phyloP scores from a whole-genome alignment of 2,113 vertebrate species.

The Chelonoidis abingdonii region DNA sequence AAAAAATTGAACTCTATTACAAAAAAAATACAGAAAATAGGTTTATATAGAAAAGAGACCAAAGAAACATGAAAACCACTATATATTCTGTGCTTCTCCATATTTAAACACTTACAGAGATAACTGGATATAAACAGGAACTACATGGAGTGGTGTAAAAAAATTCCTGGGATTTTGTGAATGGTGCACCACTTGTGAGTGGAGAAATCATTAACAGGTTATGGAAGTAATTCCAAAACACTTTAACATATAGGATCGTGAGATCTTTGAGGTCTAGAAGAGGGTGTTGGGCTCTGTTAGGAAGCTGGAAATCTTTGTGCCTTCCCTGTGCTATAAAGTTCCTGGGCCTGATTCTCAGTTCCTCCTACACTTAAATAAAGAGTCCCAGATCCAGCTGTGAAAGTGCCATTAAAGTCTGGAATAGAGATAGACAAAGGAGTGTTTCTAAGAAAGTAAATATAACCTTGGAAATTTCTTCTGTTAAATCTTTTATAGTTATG shows the following conservation, averaged over 20 bases:
- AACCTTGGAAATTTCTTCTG: not conserved
- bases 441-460: not conserved
- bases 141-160: not conserved
- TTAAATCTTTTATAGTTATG: not conserved
- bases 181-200: not conserved
- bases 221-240: not conserved
- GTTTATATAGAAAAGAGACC: not conserved
- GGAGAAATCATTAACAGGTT: not conserved
- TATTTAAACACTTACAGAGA: not conserved
- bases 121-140: not conserved
- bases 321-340: not conserved
- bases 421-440: not conserved
- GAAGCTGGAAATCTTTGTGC: not conserved
- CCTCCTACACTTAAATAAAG: not conserved
- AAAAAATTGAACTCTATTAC: not conserved
- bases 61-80: not conserved
- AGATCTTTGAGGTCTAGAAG: not conserved
- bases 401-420: not conserved
- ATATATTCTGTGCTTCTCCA: not conserved
- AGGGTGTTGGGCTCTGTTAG: not conserved
- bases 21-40: not conserved
- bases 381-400: not conserved
- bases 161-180: accelerated
- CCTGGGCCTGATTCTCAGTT: not conserved
- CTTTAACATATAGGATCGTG: not conserved